Evolutionary conservation across 2,113 vertebrate species (phyloP).

Genomic region (Myodes glareolus): DNA sequence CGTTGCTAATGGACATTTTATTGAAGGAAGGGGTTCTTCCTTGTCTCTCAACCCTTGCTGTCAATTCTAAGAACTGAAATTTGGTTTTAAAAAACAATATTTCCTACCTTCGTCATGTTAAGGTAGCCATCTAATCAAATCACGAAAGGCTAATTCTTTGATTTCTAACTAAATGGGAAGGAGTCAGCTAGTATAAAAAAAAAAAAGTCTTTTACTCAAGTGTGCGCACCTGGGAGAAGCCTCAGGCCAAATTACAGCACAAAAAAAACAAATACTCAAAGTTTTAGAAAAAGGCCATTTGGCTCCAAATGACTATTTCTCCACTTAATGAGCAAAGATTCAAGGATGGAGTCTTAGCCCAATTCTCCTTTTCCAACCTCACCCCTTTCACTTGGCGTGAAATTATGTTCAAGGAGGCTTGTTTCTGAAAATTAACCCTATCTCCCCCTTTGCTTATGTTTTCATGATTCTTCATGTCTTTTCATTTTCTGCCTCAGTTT

Average conservation of each 20-base stretch:
- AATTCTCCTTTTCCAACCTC: slow-evolving; percentile 33
- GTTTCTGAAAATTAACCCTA: slow-evolving; percentile 57
- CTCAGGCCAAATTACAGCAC: slow-evolving; percentile 41
- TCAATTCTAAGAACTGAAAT: not conserved
- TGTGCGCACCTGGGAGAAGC: slow-evolving; percentile 51
- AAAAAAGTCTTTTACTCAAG: slow-evolving; percentile 55
- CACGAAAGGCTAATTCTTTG: slow-evolving; percentile 59
- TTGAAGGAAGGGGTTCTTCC: slow-evolving; percentile 77
- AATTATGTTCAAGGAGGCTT: slow-evolving; percentile 31
- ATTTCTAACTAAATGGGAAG: slow-evolving; percentile 78
- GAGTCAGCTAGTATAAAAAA: slow-evolving; percentile 74
- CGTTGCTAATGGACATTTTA: slow-evolving; percentile 77
- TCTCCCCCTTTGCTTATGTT: not conserved
- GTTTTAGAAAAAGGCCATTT: slow-evolving; percentile 33
- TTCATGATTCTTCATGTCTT: not conserved
- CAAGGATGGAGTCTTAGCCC: slow-evolving; percentile 14
- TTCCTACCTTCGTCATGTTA: slow-evolving; percentile 77
- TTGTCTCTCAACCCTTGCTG: slow-evolving; percentile 71
- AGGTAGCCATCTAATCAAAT: slow-evolving; percentile 73
- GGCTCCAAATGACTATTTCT: slow-evolving; percentile 57
- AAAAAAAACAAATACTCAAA: slow-evolving; percentile 23
- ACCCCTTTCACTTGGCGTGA: slow-evolving; percentile 18
- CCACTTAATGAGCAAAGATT: slow-evolving; percentile 35
- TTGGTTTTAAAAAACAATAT: slow-evolving; percentile 55
- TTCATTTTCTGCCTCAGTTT: not conserved